Evolutionary conservation across 2,888 invertebrate species (phyloP), one percentile per base, ranked within the genome.

Genomic region (Esperia sulphurella): DNA sequence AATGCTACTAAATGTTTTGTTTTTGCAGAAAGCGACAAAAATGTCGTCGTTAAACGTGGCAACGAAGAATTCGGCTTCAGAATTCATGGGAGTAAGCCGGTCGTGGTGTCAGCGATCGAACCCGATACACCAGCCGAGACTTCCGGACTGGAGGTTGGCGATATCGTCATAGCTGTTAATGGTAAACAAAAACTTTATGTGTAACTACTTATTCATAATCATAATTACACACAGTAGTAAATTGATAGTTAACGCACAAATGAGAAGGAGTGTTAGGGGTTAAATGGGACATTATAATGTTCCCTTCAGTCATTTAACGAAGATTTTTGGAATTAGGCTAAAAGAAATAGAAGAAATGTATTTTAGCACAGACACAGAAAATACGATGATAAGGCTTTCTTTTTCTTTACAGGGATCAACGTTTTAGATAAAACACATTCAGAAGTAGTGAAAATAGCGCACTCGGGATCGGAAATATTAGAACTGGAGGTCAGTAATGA

Each of bases 81-180:
- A 53, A 97, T 98, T 70, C 97, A 98, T 66, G 98, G 98, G 28
- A 96, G 97, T 50, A 96, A 96, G 69, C 98, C 98, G 0, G 97
- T 98, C n/a, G 97, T 98, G 10, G 97, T 98, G 29, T 97, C 98
- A 3, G 97, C 97, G 14, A 97, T 98, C 59, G 98, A 98, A 83
- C 95, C 96, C 33, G 97, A 96, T 59, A 98, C 98, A 0, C 97
- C 98, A 0, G 98, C 98, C 0, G 97, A 97, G 81, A 94, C 93
- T 48, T 97, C 96, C 4, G 98, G 98, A 0, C 86, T 98, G 46
- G 96, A 97, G 90, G 96, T 98, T 41, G 98, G 98, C 29, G 98
- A 98, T 75, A 97, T 98, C 54, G 94, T 98, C 40, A 94, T 98
- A 75, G 94, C 96, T 56, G 96, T 98, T 35, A 98, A 98, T 85